Evolutionary conservation across 2,888 invertebrate species (phyloP), one percentile per base, ranked within the genome.

Genomic region (Tanytarsus gracilentus): DNA sequence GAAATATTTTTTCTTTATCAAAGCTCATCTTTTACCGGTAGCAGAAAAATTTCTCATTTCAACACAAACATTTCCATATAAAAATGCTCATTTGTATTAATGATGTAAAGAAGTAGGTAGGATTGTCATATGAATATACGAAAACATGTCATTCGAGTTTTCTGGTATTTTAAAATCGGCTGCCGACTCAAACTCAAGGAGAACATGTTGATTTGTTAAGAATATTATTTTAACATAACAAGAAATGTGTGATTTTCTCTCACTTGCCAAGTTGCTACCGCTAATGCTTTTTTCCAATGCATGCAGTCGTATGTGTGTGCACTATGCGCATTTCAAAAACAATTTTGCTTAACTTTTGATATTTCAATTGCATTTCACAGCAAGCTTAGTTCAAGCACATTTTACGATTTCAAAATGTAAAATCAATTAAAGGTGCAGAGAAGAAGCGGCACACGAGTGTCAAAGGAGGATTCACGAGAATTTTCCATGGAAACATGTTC

Each of bases 91-190:
- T 33, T 53, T 18, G 21, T 33, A 33, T 51, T 30, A 11, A 21
- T 53, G 53, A 53, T 36, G 53, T 53, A 44, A 44, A 44, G 23
- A 9, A 9, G 44, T 44, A 44, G 23, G 44, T 44, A 44, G 44
- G 44, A 21, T 9, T 44, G 44, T 44, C 44, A 44, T 23, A 44
- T 44, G 18, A n/a, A 44, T 33, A n/a, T 9, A 33, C 11, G n/a
- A 33, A 44, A 44, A 21, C 44, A 44, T 44, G 44, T 44, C 44
- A 44, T 44, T 44, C 44, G 44, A 44, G 44, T 18, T 44, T 44
- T 44, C 44, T 44, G 44, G 44, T 44, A 44, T 44, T 44, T 44
- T 44, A 16, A 44, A 36, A 44, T 6, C 44, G 44, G 23, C 44
- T 23, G 18, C n/a, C n/a, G n/a, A n/a, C n/a, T n/a, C n/a, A n/a